Base-by-base conservation (phyloP, 2,797 vertebrate genomes). In the Takifugu ocellatus region DNA sequence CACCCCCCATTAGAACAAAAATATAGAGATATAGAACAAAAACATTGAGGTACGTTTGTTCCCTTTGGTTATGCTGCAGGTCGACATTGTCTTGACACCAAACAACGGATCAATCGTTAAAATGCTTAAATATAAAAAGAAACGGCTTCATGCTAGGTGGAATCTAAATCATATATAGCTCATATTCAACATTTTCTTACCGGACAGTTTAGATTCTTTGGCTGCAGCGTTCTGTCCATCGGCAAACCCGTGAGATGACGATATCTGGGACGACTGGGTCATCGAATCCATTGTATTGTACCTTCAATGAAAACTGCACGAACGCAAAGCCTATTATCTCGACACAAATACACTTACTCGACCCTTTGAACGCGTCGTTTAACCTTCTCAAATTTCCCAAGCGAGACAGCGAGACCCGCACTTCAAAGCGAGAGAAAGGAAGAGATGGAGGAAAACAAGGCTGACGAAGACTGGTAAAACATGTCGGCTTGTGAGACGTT, bases 231-330 rank as follows among this genome's bases (percentile, higher is more conserved):
- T 89, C 3, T 90, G 89, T 78, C 88, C 91, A 77, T 93, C 91
- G 55, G 79, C 85, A 27, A 90, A 60, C 42, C 90, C 90, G 56
- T 92, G 87, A 66, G 91, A 92, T 84, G 91, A 92, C 6, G 92
- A 89, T 72, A 93, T 91, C 84, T 91, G 90, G 75, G 89, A 67
- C 69, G 91, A 91, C 75, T 93, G 92, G 66, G 84, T 92, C 84
- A 82, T 84, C 74, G 89, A 83, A 80, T 93, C 91, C 92, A 93
- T 93, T 83, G 84, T 88, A 25, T 69, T 58, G 43, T 61, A 48
- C 59, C 56, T 76, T 72, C 31, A 54, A 61, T 55, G 58, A 33
- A 33, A 33, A 47, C 68, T 63, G 70, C 53, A 58, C 63, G 56
- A 54, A 70, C 24, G 33, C 33, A 33, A 33, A 33, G 27, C 8